These are phyloP conservation scores for Ectropis grisescens DNA, from an alignment of 1,140 invertebrate genomes.

Conservation along the genomic window DNA sequence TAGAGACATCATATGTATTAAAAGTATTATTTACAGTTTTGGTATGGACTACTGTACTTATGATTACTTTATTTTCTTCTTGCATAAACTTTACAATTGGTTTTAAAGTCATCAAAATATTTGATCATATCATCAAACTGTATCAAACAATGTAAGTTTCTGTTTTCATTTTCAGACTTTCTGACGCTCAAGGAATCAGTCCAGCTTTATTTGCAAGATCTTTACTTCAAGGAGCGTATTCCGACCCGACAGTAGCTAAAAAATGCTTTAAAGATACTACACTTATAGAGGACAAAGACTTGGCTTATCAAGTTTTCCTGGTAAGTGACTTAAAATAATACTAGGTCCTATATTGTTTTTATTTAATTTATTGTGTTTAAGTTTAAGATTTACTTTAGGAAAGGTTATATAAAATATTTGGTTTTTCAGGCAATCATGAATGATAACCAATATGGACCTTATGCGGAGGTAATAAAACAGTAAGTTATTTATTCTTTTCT, in stretches of 20 bases:
- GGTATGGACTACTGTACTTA: too few relatives aligned
- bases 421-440: slow-evolving; percentile 74
- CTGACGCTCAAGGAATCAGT: slow-evolving; percentile 51
- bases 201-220: slow-evolving; percentile 58
- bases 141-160: too few relatives aligned
- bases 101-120: too few relatives aligned
- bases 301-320: slow-evolving; percentile 84
- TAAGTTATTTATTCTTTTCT: too few relatives aligned
- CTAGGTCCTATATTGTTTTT: too few relatives aligned
- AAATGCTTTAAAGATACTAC: slow-evolving; percentile 79
- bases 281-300: slow-evolving; percentile 77
- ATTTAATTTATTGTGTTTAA: too few relatives aligned
- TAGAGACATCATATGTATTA: too few relatives aligned
- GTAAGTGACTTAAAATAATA: slow-evolving; percentile 55
- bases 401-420: not conserved
- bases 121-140: too few relatives aligned
- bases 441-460: slow-evolving; percentile 84
- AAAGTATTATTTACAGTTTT: too few relatives aligned
- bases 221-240: slow-evolving; percentile 46
- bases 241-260: slow-evolving; percentile 49
- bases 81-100: too few relatives aligned
- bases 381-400: too few relatives aligned
- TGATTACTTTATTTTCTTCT: too few relatives aligned
- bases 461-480: slow-evolving; percentile 80
- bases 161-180: slow-evolving; percentile 51